Percentiles rank a stretch among this genome's conserved stretches.
Conservation (phyloP, 2,113 vertebrate genomes). For the Epinephelus lanceolatus region DNA sequence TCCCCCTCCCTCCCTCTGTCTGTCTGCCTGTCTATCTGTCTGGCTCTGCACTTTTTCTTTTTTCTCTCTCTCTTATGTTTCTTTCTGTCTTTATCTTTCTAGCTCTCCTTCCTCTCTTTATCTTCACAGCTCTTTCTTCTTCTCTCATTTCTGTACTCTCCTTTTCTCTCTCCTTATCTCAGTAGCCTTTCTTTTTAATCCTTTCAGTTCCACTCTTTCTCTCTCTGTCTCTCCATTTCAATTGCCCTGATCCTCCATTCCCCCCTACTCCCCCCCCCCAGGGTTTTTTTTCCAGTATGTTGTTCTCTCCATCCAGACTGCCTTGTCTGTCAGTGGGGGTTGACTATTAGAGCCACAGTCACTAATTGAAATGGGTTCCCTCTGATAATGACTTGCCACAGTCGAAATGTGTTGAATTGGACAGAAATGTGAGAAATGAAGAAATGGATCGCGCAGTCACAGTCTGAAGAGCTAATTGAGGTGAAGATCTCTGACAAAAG, state of each 20-base stretch:
- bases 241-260: constrained; percentile 30
- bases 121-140: constrained; percentile 22
- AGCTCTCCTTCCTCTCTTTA: constrained; percentile 13
- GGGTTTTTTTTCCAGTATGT: constrained; percentile 26
- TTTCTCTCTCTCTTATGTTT: constrained; percentile 13
- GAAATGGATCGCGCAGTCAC: constrained; percentile 35
- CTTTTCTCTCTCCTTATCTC: constrained; percentile 45
- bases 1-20: background rate
- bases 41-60: constrained; percentile 26
- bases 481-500: constrained; percentile 52
- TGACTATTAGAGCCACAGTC: constrained; percentile 60
- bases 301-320: constrained; percentile 55
- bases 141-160: constrained; percentile 23
- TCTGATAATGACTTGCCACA: constrained; percentile 61
- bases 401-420: constrained; percentile 54
- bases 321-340: constrained; percentile 64
- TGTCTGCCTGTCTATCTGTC: constrained; percentile 44
- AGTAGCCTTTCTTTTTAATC: constrained; percentile 52
- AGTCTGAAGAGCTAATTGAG: constrained; percentile 59
- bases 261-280: no score
- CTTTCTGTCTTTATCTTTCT: constrained; percentile 24
- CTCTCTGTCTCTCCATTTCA: constrained; percentile 50
- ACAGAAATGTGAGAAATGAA: constrained; percentile 48
- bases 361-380: constrained; percentile 72
- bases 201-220: constrained; percentile 42